A percentile compares a stretch with the other conserved stretches of the same genome.
Conservation (phyloP, 2,113 vertebrate species). For the Coreoperca whiteheadi region DNA sequence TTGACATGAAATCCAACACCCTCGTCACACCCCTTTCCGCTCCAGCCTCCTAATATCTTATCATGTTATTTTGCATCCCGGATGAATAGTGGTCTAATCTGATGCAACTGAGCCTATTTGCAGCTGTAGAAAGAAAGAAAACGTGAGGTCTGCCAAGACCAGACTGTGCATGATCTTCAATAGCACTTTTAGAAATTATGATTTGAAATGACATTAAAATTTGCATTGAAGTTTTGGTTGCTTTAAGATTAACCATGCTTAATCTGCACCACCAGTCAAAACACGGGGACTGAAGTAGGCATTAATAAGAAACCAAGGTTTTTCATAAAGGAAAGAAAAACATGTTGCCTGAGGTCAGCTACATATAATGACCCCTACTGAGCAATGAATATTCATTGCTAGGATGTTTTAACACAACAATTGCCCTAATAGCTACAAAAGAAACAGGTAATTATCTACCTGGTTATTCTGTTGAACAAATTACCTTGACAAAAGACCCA, state of each 20-base stretch:
- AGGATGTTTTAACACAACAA: slow-evolving; percentile 73
- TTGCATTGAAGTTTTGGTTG: background rate
- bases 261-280: background rate
- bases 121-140: slow-evolving; percentile 39
- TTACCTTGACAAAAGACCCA: slow-evolving; percentile 80
- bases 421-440: slow-evolving; percentile 55
- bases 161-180: background rate
- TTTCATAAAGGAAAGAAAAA: slow-evolving; percentile 5
- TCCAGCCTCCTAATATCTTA: slow-evolving; percentile 58
- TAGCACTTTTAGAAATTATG: background rate
- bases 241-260: background rate
- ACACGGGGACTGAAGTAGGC: background rate
- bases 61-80: slow-evolving; percentile 71
- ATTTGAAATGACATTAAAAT: background rate
- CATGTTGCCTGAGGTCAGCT: slow-evolving; percentile 52
- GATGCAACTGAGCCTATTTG: slow-evolving; percentile 53
- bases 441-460: slow-evolving; percentile 76
- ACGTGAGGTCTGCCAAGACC: slow-evolving; percentile 9
- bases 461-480: slow-evolving; percentile 81
- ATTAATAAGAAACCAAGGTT: slow-evolving; percentile 1
- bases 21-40: slow-evolving; percentile 71
- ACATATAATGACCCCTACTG: slow-evolving; percentile 42
- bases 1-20: slow-evolving; percentile 78
- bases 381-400: slow-evolving; percentile 61
- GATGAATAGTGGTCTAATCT: slow-evolving; percentile 70